A percentile compares a stretch with the other conserved stretches of the same genome.
Evolutionary conservation across 2,888 invertebrate species (phyloP).

Genomic region (Abrostola tripartita): DNA sequence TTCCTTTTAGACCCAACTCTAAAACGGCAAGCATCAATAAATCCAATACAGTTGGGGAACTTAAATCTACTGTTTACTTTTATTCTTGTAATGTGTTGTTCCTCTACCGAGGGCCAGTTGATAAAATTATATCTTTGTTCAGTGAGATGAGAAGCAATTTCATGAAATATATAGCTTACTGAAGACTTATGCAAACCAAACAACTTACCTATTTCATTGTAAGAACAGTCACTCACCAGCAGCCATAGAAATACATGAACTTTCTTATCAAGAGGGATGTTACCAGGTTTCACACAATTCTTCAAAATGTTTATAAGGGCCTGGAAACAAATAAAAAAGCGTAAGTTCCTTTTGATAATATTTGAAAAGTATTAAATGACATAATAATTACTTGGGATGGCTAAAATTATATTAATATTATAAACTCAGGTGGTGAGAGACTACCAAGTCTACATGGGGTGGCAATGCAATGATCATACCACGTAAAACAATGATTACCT

Average conservation of each 20-base stretch:
- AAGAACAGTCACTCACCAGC: constrained; percentile 75
- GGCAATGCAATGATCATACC: background rate
- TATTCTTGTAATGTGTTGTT: constrained; percentile 80
- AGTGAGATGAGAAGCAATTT: constrained; percentile 72
- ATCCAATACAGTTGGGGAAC: constrained; percentile 84
- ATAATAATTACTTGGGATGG: too few relatives aligned
- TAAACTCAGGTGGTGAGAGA: too few relatives aligned
- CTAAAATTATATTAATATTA: too few relatives aligned
- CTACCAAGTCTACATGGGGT: too few relatives aligned
- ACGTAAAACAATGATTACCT: constrained; percentile 60
- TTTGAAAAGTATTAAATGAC: too few relatives aligned
- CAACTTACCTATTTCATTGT: constrained; percentile 74
- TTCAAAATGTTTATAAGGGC: constrained; percentile 71
- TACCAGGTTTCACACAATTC: constrained; percentile 64
- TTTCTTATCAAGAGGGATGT: constrained; percentile 78
- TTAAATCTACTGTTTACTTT: constrained; percentile 79
- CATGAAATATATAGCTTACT: constrained; percentile 78
- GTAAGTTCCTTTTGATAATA: background rate
- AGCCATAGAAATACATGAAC: constrained; percentile 81
- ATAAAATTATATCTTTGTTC: constrained; percentile 76
- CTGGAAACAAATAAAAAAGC: constrained; percentile 65
- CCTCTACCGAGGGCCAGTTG: constrained; percentile 80
- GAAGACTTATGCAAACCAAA: constrained; percentile 81
- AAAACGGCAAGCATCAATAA: constrained; percentile 79
- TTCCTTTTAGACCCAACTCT: constrained; percentile 74